Evolutionary conservation across 2,113 vertebrate genomes (phyloP).

Genomic region (Naja naja): DNA sequence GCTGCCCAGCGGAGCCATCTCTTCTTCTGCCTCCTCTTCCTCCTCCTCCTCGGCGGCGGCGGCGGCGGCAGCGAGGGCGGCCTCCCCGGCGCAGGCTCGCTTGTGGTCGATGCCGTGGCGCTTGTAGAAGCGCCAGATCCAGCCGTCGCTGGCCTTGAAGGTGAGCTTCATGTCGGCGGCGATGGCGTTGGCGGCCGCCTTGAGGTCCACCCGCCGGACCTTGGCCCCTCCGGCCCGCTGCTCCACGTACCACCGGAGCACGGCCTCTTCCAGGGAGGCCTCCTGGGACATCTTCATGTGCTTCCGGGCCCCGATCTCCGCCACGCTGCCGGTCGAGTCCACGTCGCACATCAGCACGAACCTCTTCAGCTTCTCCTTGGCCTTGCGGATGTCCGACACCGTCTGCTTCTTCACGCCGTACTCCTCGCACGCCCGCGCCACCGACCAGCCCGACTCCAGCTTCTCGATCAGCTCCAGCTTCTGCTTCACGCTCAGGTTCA

Average conservation of each 20-base stretch:
- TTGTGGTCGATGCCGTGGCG: background rate
- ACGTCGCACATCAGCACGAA: background rate
- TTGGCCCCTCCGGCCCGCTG: background rate
- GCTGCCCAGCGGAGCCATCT: background rate
- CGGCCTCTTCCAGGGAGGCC: background rate
- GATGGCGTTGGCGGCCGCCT: background rate
- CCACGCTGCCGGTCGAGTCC: background rate
- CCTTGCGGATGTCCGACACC: background rate
- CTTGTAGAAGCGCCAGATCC: background rate
- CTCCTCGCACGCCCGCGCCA: background rate
- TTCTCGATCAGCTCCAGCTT: background rate
- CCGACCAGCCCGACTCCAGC: background rate
- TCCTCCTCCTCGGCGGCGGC: too few species aligned
- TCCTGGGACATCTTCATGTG: background rate
- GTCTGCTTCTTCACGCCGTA: background rate
- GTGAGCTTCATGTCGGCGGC: background rate
- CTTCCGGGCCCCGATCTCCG: background rate
- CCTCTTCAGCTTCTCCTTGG: background rate
- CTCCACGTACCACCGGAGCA: background rate
- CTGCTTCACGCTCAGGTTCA: background rate
- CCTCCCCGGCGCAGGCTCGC: background rate
- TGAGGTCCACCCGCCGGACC: background rate
- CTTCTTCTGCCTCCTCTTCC: background rate
- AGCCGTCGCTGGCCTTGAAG: background rate
- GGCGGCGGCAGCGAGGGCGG: background rate